phyloP scores from a whole-genome alignment of 2,888 invertebrate genomes.

The Timema podura region DNA sequence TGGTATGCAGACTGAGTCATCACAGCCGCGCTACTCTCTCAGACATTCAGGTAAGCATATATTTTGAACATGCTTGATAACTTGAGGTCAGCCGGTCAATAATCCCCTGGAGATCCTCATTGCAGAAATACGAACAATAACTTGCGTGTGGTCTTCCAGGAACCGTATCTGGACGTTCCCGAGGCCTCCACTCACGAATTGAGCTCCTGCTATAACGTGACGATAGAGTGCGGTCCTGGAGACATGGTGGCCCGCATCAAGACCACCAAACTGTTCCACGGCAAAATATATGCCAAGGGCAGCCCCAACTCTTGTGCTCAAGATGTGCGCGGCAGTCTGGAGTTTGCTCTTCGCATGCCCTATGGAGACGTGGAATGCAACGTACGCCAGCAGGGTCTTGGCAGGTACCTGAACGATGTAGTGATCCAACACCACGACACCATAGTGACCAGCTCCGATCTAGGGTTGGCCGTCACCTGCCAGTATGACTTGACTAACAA shows the following conservation, averaged over 20 bases:
- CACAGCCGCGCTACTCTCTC: constrained; percentile 84
- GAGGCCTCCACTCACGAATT: constrained; percentile 90
- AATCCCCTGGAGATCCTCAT: too few species aligned
- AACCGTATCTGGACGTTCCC: constrained; percentile 85
- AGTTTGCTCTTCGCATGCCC: constrained; percentile 88
- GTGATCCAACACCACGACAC: constrained; percentile 94
- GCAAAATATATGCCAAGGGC: constrained; percentile 92
- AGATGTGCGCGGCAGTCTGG: constrained; percentile 81
- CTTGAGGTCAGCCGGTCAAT: too few species aligned
- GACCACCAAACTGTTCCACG: constrained; percentile 88
- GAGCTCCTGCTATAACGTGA: constrained; percentile 91
- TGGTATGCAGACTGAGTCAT: constrained; percentile 89
- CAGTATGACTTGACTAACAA: constrained; percentile 93
- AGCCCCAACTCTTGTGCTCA: constrained; percentile 89
- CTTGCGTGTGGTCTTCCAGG: constrained; percentile 50
- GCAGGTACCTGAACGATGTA: constrained; percentile 85
- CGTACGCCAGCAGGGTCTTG: constrained; percentile 82
- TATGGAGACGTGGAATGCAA: constrained; percentile 92
- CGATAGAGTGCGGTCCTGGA: constrained; percentile 85
- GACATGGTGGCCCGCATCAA: constrained; percentile 92
- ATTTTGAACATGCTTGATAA: background rate
- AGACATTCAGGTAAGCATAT: constrained; percentile 68
- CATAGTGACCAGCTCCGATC: constrained; percentile 90
- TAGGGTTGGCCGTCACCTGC: constrained; percentile 88
- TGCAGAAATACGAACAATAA: too few species aligned